phyloP scores from a whole-genome alignment of 2,113 vertebrate species.

The Nestor notabilis region DNA sequence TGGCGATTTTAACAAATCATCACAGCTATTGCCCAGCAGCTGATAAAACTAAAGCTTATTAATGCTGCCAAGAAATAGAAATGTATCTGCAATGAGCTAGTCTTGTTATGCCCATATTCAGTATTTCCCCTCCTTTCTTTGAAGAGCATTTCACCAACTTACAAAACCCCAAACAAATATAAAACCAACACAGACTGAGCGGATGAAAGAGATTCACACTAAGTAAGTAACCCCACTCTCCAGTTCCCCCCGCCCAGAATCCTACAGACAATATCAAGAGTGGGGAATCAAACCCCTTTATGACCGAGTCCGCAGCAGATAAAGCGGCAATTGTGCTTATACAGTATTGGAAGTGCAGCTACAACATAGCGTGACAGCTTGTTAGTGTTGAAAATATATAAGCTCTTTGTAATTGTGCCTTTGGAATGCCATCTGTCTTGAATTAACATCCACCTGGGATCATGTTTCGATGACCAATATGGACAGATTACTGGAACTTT shows the following conservation, averaged over 20 bases:
- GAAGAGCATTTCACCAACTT: neutral
- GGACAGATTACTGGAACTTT: conserved; percentile 86
- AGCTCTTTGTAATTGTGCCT: conserved; percentile 85
- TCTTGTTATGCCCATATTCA: neutral
- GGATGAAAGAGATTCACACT: neutral
- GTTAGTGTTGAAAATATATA: conserved; percentile 84
- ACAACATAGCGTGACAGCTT: conserved; percentile 77
- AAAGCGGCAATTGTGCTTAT: conserved; percentile 53
- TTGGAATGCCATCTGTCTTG: conserved; percentile 91
- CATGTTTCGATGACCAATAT: conserved; percentile 84
- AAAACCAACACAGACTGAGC: neutral
- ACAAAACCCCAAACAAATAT: neutral
- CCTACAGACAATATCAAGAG: neutral
- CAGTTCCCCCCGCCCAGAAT: neutral
- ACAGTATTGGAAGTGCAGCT: conserved; percentile 56
- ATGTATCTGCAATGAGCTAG: neutral
- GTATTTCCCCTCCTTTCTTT: neutral
- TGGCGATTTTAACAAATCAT: neutral
- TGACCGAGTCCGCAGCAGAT: neutral
- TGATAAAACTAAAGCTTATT: neutral
- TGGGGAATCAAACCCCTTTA: conserved; percentile 10
- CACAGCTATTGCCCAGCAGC: neutral
- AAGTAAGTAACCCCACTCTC: neutral
- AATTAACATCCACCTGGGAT: conserved; percentile 93
- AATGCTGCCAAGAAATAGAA: neutral